These are phyloP conservation scores for Calephelis nemesis DNA, from an alignment of 1,140 invertebrate species.

Conservation along the genomic window DNA sequence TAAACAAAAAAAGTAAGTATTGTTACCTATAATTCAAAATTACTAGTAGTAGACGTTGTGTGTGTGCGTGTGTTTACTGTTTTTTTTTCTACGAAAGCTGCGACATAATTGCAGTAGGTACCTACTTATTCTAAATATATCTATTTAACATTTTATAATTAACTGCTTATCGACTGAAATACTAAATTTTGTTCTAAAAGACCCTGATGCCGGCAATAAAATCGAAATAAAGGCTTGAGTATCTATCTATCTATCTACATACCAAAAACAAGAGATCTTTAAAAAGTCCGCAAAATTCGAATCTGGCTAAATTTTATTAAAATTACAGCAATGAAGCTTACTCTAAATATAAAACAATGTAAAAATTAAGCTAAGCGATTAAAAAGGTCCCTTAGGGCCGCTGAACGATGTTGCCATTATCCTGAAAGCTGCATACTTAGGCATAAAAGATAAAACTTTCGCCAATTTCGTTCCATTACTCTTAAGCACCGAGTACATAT, in stretches of 20 bases:
- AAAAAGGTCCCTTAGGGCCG: constrained; percentile 56
- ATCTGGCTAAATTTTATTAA: background rate
- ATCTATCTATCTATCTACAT: background rate
- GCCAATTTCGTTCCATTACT: constrained; percentile 75
- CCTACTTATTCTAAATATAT: too few relatives aligned
- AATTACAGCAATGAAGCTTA: constrained; percentile 18
- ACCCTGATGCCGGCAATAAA: too few relatives aligned
- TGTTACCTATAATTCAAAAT: too few relatives aligned
- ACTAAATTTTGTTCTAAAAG: too few relatives aligned
- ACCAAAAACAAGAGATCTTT: background rate
- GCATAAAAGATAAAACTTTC: constrained; percentile 70
- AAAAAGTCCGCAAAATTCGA: background rate
- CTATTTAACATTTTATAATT: too few relatives aligned
- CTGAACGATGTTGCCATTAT: constrained; percentile 72
- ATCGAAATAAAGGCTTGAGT: background rate
- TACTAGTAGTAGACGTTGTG: too few relatives aligned
- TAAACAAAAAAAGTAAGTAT: too few relatives aligned
- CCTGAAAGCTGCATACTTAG: constrained; percentile 50
- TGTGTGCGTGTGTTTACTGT: too few relatives aligned
- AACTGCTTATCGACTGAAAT: too few relatives aligned
- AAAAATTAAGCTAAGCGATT: constrained; percentile 72
- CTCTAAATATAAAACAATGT: constrained; percentile 55
- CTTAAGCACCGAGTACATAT: constrained; percentile 63
- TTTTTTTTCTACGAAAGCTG: too few relatives aligned
- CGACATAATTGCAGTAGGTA: too few relatives aligned